These are phyloP conservation scores for Torymus tubicola DNA, from an alignment of 2,888 invertebrate species.

Conservation along the genomic window DNA sequence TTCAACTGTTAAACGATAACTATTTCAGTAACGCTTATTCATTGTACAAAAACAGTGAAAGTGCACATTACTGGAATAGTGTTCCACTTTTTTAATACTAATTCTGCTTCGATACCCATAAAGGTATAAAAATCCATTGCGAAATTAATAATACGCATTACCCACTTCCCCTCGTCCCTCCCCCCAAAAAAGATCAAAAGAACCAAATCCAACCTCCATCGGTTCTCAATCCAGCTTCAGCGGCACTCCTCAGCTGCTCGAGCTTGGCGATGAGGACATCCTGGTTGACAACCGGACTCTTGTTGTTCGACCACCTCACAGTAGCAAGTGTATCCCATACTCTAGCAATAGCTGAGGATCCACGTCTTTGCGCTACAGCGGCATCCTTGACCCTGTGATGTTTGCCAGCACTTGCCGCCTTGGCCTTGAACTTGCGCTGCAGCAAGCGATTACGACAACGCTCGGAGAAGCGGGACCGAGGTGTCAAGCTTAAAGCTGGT, in stretches of 20 bases:
- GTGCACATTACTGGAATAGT: too few relatives aligned
- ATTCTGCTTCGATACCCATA: too few relatives aligned
- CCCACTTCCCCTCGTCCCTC: too few relatives aligned
- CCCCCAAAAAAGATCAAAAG: neutral
- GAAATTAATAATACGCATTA: too few relatives aligned
- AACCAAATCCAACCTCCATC: constrained; percentile 8
- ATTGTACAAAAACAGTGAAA: too few relatives aligned
- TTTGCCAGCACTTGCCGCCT: constrained; percentile 19
- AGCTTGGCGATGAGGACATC: constrained; percentile 62
- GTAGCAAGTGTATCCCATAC: constrained; percentile 70
- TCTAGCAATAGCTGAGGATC: constrained; percentile 64
- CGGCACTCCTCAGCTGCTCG: constrained; percentile 32
- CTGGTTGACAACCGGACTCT: constrained; percentile 50
- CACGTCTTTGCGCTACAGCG: constrained; percentile 39
- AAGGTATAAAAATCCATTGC: too few relatives aligned
- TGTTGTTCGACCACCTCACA: constrained; percentile 60
- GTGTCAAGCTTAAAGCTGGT: neutral
- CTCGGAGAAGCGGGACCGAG: constrained; percentile 36
- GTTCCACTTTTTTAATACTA: too few relatives aligned
- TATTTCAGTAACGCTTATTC: too few relatives aligned
- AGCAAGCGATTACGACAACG: constrained; percentile 44
- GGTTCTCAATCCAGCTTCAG: constrained; percentile 22
- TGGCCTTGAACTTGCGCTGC: constrained; percentile 57
- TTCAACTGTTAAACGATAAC: too few relatives aligned
- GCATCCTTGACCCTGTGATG: constrained; percentile 39